These are phyloP conservation scores for Paramormyrops hopkinsi DNA, from an alignment of 2,797 vertebrate genomes.

Conservation along the genomic window DNA sequence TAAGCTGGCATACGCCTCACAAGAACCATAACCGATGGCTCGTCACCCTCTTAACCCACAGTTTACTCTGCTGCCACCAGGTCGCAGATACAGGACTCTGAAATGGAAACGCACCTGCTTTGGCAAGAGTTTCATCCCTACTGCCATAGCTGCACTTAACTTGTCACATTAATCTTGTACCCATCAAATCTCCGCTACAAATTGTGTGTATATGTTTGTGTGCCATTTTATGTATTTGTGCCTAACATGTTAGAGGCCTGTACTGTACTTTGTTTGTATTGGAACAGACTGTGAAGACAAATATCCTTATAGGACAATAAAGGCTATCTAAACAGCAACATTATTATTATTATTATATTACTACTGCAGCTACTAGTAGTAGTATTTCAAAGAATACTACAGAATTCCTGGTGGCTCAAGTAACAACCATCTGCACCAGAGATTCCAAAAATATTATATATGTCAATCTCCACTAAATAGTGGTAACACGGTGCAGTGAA, in stretches of 20 bases:
- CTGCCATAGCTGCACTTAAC: too few relatives aligned
- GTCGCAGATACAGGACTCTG: not conserved
- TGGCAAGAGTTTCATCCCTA: not conserved
- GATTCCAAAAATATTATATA: not conserved
- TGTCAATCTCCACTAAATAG: not conserved
- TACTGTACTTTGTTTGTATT: not conserved
- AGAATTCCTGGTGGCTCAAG: not conserved
- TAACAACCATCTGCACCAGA: not conserved
- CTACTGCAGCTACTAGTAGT: not conserved
- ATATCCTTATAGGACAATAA: too few relatives aligned
- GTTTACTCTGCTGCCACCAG: too few relatives aligned
- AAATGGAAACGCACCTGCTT: not conserved
- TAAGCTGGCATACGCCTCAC: not conserved
- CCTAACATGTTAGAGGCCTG: not conserved
- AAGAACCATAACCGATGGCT: too few relatives aligned
- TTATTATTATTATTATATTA: not conserved
- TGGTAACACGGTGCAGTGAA: not conserved
- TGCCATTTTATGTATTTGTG: not conserved
- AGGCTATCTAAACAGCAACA: not conserved
- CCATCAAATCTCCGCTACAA: too few relatives aligned
- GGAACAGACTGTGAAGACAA: not conserved
- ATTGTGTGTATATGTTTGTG: too few relatives aligned
- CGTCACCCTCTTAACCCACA: too few relatives aligned
- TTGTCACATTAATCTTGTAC: too few relatives aligned
- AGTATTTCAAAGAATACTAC: not conserved